These are phyloP conservation scores for Galerucella nymphaeae DNA, from an alignment of 2,888 invertebrate genomes.

Conservation along the genomic window DNA sequence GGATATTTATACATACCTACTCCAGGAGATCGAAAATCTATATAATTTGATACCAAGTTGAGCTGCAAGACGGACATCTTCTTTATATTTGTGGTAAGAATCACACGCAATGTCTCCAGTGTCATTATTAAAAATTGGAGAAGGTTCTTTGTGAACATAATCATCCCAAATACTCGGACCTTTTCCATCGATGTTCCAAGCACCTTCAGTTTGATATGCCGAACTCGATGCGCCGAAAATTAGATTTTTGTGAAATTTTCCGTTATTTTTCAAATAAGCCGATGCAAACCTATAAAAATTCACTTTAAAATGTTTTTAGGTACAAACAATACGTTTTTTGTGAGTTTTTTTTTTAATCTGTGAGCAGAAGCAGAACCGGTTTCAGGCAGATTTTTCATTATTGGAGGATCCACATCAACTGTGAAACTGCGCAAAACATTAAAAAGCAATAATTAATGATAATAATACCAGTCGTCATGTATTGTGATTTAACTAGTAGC, in stretches of 20 bases:
- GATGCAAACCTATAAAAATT: slow-evolving; percentile 3
- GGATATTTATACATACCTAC: slow-evolving; percentile 62
- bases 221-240: slow-evolving; percentile 59
- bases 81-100: slow-evolving; percentile 75
- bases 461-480: too few species aligned
- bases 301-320: neutral
- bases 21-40: slow-evolving; percentile 81
- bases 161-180: slow-evolving; percentile 74
- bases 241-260: slow-evolving; percentile 61
- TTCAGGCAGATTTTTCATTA: too few species aligned
- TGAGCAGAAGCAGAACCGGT: too few species aligned
- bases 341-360: too few species aligned
- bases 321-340: too few species aligned
- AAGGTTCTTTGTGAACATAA: slow-evolving; percentile 64
- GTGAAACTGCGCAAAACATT: too few species aligned
- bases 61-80: slow-evolving; percentile 73
- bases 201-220: slow-evolving; percentile 65
- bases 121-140: slow-evolving; percentile 43
- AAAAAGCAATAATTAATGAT: too few species aligned
- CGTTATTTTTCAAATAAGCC: slow-evolving; percentile 56
- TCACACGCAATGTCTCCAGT: slow-evolving; percentile 75
- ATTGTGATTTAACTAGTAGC: too few species aligned
- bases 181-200: slow-evolving; percentile 68
- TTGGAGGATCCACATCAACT: too few species aligned
- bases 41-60: slow-evolving; percentile 75